Conservation (phyloP, 2,797 vertebrate genomes). For the Clangula hyemalis region DNA sequence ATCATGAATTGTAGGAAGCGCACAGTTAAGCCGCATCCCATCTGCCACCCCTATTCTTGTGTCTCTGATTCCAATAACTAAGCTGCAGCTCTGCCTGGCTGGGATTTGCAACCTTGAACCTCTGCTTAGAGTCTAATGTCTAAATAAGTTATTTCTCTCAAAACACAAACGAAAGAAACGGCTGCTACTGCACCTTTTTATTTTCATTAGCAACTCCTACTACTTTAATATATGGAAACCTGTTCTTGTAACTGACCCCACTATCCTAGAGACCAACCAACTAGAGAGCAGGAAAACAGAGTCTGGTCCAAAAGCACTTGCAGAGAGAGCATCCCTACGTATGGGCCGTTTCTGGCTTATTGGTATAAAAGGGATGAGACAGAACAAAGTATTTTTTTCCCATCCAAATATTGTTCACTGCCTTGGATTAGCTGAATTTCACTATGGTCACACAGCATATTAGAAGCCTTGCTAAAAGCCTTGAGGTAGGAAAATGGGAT, state of each 20-base stretch:
- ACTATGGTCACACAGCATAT: not conserved
- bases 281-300: not conserved
- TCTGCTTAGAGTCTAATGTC: not conserved
- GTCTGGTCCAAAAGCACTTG: not conserved
- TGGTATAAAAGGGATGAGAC: not conserved
- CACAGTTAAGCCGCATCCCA: not conserved
- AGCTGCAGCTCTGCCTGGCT: not conserved
- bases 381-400: not conserved
- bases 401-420: not conserved
- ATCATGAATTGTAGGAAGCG: not conserved
- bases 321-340: not conserved
- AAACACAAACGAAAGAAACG: not conserved
- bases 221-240: not conserved
- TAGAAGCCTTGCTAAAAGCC: not conserved
- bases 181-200: not conserved
- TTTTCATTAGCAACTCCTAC: not conserved
- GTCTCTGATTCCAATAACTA: not conserved
- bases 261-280: not conserved
- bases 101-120: not conserved
- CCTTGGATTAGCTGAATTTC: not conserved
- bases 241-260: not conserved
- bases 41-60: not conserved
- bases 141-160: not conserved
- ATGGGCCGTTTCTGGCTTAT: not conserved
- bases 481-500: not conserved